Conservation (phyloP, 2,888 invertebrate genomes). For the Autographa pulchrina region DNA sequence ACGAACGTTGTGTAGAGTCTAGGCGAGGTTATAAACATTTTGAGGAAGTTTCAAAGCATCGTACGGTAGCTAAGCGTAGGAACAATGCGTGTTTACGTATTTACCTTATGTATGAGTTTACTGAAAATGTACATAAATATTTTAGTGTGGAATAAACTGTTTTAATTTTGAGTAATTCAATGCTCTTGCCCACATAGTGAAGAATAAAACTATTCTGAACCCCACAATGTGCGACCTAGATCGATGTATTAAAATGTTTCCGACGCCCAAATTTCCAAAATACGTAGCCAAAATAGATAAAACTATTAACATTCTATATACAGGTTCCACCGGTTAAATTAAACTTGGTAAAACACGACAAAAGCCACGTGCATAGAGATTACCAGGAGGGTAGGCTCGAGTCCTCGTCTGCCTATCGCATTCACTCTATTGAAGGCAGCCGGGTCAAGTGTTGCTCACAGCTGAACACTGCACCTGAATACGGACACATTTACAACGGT, state of each 20-base stretch:
- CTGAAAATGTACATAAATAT: too few relatives aligned
- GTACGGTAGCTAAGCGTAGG: too few relatives aligned
- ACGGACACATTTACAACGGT: constrained; percentile 32
- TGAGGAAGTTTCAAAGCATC: too few relatives aligned
- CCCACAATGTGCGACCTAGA: not conserved
- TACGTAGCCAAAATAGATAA: not conserved
- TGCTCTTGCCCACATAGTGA: too few relatives aligned
- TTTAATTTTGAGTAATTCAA: too few relatives aligned
- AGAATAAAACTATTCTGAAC: too few relatives aligned
- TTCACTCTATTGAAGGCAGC: constrained; percentile 47
- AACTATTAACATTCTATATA: constrained; percentile 2
- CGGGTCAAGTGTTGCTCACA: constrained; percentile 45
- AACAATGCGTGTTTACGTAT: too few relatives aligned
- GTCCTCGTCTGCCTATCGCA: constrained; percentile 25
- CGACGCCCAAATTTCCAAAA: not conserved
- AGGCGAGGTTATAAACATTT: too few relatives aligned
- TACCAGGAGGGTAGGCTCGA: constrained; percentile 14
- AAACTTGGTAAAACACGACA: constrained; percentile 13
- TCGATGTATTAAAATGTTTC: not conserved
- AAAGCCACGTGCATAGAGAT: constrained; percentile 25
- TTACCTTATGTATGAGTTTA: too few relatives aligned
- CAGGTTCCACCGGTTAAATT: not conserved
- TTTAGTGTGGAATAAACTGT: too few relatives aligned
- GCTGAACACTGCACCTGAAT: constrained; percentile 34
- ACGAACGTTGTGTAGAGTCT: too few relatives aligned